phyloP scores from a whole-genome alignment of 2,113 vertebrate species.

The Phrynosoma blainvillii region DNA sequence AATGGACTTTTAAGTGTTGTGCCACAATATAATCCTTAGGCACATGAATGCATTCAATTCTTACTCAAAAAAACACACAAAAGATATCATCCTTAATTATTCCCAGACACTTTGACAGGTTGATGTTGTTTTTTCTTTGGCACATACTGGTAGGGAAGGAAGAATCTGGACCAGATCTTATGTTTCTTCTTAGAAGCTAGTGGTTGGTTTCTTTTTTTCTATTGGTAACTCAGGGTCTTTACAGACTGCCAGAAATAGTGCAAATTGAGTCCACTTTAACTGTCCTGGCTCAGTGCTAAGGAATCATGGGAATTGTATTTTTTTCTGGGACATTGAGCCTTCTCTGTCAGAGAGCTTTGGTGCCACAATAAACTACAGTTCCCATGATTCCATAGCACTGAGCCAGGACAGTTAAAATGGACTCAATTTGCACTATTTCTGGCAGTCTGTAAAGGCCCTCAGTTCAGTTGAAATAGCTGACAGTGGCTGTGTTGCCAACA shows the following conservation, averaged over 20 bases:
- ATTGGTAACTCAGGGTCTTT: constrained; percentile 63
- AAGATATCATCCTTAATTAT: constrained; percentile 58
- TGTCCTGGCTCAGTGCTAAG: no score
- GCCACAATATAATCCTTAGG: constrained; percentile 68
- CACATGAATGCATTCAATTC: constrained; percentile 69
- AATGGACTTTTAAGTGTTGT: constrained; percentile 16
- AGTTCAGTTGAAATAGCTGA: constrained; percentile 58
- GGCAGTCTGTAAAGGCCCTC: no score
- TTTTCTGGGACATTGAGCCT: no score
- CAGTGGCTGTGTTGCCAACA: constrained; percentile 47
- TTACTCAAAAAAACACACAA: constrained; percentile 23
- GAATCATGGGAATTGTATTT: no score
- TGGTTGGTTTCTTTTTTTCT: constrained; percentile 49
- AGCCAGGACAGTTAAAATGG: no score
- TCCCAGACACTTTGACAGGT: constrained; percentile 64
- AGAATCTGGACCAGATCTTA: constrained; percentile 67
- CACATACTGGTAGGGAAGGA: constrained; percentile 58
- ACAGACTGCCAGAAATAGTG: no score
- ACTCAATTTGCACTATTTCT: no score
- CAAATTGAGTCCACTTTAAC: no score
- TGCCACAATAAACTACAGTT: no score
- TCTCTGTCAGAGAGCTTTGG: no score
- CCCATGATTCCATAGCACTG: no score
- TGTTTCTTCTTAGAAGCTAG: constrained; percentile 64
- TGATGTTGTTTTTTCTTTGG: constrained; percentile 65